Evolutionary conservation across 2,797 vertebrate genomes (phyloP), one percentile per base, ranked within the genome.

Genomic region (Spondyliosoma cantharus): DNA sequence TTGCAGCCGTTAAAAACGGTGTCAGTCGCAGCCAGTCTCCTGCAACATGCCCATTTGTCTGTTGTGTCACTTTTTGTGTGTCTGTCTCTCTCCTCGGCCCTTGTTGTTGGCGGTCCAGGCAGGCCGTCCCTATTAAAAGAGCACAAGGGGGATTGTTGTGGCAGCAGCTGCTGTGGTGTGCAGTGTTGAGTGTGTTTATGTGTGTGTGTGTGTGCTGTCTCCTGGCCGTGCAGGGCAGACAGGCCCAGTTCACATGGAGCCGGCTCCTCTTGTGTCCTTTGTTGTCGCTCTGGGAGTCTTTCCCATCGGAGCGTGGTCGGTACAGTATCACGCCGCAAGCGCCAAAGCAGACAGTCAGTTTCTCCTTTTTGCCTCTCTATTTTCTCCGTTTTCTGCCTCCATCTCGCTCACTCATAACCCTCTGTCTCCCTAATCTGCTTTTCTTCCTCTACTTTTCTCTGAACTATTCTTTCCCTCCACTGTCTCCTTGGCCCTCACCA

Each of bases 191-290:
- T 74, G 62, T 78, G 69, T 77, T 62, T 65, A 46, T 64, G 57
- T 54, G 22, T 64, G 52, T 27, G 71, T 81, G 52, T 81, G 48
- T 62, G 74, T 67, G 69, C 76, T 84, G 86, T 91, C 88, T 90
- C 89, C 90, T 88, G 88, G 89, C 78, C 69, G 86, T 84, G 87
- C 85, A 84, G 90, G 85, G 89, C 87, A 88, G 91, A 90, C 90
- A 61, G 89, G 90, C 91, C 88, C 86, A 85, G 89, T 89, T 93
- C 92, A 91, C 90, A 93, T 91, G 93, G 94, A 93, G 92, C 93
- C 90, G 89, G 92, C 92, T 94, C 94, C 93, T 92, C 93, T 93
- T 91, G 87, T 94, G 94, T 94, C 93, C 93, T 95, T 94, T 95
- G 95, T 95, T 94, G 93, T 95, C 86, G 81, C 93, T 93, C 90